Conservation (phyloP, 2,888 invertebrate genomes). For the Alloplasta piceator region DNA sequence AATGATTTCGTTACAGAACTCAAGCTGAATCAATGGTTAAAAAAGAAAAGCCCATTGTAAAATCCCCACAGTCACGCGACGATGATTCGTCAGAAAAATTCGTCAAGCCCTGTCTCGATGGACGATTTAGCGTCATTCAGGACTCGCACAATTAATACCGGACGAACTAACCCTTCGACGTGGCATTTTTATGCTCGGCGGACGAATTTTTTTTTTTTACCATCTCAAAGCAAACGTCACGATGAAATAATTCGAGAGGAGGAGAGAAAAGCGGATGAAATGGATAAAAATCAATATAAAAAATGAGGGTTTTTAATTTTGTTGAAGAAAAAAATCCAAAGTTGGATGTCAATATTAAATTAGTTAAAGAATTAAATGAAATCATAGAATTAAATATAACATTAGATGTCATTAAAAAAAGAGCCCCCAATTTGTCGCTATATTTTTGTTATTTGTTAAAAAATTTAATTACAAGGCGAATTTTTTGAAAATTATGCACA, state of each 20-base stretch:
- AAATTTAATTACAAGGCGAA: no score
- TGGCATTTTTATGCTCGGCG: background rate
- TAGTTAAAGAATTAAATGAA: no score
- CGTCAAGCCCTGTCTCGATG: constrained; percentile 59
- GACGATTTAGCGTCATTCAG: constrained; percentile 31
- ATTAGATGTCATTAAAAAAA: no score
- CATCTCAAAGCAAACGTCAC: constrained; percentile 1
- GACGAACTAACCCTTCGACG: constrained; percentile 21
- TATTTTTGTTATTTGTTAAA: no score
- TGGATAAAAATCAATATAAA: background rate
- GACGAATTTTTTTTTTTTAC: background rate
- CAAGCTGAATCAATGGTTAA: constrained; percentile 32
- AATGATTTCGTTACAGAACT: constrained; percentile 42
- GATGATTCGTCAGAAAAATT: constrained; percentile 50
- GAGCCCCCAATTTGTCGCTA: no score
- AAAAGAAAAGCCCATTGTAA: constrained; percentile 46
- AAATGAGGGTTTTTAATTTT: background rate
- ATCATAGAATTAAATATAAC: no score
- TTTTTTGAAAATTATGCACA: background rate
- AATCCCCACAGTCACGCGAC: constrained; percentile 47
- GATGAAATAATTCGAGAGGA: background rate
- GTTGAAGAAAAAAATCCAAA: background rate
- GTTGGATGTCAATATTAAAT: background rate
- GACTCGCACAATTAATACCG: constrained; percentile 15
- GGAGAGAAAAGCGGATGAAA: background rate